Evolutionary conservation across 2,113 vertebrate genomes (phyloP), one percentile per base, ranked within the genome.

Genomic region (Solea solea): DNA sequence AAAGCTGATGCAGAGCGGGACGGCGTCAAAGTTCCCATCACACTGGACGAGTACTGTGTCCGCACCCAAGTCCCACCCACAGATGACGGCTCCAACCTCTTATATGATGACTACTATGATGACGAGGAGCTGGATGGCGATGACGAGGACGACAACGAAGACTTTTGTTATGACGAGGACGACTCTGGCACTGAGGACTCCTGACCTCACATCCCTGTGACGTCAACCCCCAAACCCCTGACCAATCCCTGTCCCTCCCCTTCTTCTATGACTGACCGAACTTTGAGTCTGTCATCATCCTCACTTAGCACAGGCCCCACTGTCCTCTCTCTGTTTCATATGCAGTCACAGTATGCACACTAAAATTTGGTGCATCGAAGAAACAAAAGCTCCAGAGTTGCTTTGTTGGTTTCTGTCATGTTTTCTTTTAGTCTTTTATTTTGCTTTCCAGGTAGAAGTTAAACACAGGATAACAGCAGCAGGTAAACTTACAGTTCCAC

Each of bases 31-130:
- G 97, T 99, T 4, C 97, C 97, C 10, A 87, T 95, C 69, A 99
- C 97, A 0, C 85, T 99, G 89, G 97, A 97, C 0, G 97, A 99
- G 85, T 98, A 99, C 83, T 99, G 97, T 0, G 93, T 99, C 56
- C 96, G 96, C 90, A 98, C 95, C 69, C 95, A 95, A 74, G 95
- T 95, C 6, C 95, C 96, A 0, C 93, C 92, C 27, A 94, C 95
- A 0, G 97, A 98, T 2, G 96, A 97, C 64, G 96, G 96, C 86
- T 95, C 96, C 0, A 97, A 96, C 90, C 95, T 99, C 34, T 94
- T 98, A 81, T 98, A 98, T 0, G 97, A 98, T 0, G 95, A 99
- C 88, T 96, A 97, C 86, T 97, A 96, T 0, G 96, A 98, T 0
- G 96, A 98, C 42, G 96, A 98, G 12, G 95, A 95, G 9, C 93